Evolutionary conservation across 53 echinoderm and acorn worm species (phyloP).

Genomic region (Echinometra lucunter): DNA sequence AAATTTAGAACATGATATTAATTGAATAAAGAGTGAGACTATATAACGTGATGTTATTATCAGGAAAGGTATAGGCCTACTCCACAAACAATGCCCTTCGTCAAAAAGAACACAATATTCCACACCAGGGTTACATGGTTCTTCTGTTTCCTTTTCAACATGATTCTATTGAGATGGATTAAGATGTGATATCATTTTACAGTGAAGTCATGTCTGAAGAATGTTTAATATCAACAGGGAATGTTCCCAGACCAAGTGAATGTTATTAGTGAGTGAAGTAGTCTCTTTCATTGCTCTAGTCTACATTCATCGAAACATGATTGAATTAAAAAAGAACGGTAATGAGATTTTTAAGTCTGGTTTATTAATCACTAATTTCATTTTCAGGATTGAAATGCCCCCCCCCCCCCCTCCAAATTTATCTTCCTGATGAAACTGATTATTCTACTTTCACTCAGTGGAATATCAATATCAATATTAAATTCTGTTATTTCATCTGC

Average conservation of each 20-base stretch:
- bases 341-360: too few relatives aligned
- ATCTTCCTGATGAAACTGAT: background rate
- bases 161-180: background rate
- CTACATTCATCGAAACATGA: background rate
- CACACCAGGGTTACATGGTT: background rate
- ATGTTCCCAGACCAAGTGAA: conserved; percentile 4
- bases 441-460: background rate
- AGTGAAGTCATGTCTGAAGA: conserved; percentile 24
- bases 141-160: background rate
- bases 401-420: background rate
- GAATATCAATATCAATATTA: too few relatives aligned
- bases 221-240: conserved; percentile 30
- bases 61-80: too few relatives aligned
- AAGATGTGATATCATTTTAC: conserved; percentile 33
- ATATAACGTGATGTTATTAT: too few relatives aligned
- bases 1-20: too few relatives aligned
- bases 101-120: background rate
- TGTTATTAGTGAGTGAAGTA: conserved; percentile 35
- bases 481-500: too few relatives aligned
- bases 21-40: too few relatives aligned
- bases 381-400: too few relatives aligned
- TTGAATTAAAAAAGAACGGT: background rate
- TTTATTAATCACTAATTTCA: too few relatives aligned
- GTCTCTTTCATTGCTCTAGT: background rate
- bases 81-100: background rate